Evolutionary conservation across 2,113 vertebrate genomes (phyloP).

Genomic region (Oplegnathus fasciatus): DNA sequence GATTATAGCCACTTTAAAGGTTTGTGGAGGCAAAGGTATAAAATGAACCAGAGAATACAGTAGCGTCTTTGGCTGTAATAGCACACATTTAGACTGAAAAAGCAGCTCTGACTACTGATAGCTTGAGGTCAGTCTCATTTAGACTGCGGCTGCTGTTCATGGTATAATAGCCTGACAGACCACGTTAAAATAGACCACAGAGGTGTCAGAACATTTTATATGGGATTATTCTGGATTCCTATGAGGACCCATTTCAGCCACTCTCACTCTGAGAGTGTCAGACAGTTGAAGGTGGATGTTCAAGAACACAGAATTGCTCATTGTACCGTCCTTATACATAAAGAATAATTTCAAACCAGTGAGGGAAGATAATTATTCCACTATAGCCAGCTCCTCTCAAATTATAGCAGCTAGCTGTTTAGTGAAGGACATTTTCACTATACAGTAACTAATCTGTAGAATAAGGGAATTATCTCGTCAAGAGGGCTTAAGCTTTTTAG

Average conservation of each 20-base stretch:
- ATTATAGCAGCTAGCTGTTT: background rate
- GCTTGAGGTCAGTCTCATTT: constrained; percentile 29
- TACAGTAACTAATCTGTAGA: background rate
- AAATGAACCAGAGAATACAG: background rate
- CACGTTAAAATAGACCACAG: constrained; percentile 63
- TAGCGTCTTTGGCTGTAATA: background rate
- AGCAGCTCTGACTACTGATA: background rate
- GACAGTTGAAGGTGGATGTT: constrained; percentile 9
- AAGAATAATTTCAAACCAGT: background rate
- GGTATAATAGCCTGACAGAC: constrained; percentile 34
- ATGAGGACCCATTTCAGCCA: constrained; percentile 36
- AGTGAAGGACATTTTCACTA: background rate
- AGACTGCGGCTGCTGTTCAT: constrained; percentile 22
- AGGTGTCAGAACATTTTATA: constrained; percentile 51
- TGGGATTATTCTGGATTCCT: constrained; percentile 48
- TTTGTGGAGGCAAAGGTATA: background rate
- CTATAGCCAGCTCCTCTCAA: background rate
- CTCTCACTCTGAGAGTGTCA: constrained; percentile 19
- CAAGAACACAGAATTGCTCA: constrained; percentile 7
- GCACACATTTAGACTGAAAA: background rate
- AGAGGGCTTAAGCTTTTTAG: background rate
- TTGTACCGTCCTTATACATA: background rate
- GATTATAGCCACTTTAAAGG: background rate
- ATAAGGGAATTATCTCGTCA: background rate
- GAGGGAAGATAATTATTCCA: constrained; percentile 8